Percentiles rank a stretch among this genome's conserved stretches.
These are phyloP conservation scores for Microcebus murinus DNA, from an alignment of 2,113 vertebrate species.

Conservation along the genomic window DNA sequence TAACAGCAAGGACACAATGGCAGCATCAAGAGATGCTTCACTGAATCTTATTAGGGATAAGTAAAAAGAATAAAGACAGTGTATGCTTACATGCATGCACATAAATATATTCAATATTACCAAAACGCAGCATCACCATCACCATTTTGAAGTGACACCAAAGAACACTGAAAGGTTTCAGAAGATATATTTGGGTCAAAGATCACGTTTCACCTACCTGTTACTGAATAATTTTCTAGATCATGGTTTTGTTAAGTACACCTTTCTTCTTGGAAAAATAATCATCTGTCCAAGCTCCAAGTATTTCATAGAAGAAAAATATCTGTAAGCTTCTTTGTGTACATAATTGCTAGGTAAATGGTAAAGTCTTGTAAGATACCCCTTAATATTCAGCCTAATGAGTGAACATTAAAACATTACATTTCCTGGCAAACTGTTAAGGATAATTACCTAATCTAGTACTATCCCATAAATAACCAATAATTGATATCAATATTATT, in stretches of 20 bases:
- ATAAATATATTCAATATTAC: background rate
- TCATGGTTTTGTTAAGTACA: slow-evolving; percentile 4
- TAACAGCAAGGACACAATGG: slow-evolving; percentile 22
- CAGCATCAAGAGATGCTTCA: background rate
- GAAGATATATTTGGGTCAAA: background rate
- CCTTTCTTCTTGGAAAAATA: slow-evolving; percentile 43
- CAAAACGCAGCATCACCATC: background rate
- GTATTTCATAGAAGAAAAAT: background rate
- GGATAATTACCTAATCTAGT: slow-evolving; percentile 20
- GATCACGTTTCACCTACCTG: background rate
- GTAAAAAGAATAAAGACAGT: background rate
- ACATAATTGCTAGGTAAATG: slow-evolving; percentile 1
- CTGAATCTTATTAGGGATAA: background rate
- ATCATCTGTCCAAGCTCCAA: background rate
- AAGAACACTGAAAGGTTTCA: background rate
- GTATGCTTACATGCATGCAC: background rate
- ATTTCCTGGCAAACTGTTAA: slow-evolving; percentile 6
- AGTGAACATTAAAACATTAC: slow-evolving; percentile 34
- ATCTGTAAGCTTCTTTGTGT: background rate
- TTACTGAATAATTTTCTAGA: background rate
- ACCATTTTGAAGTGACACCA: background rate
- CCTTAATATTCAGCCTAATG: slow-evolving; percentile 1
- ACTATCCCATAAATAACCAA: background rate
- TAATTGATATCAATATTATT: slow-evolving; percentile 71
- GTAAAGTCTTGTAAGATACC: background rate